Evolutionary conservation across 1,140 invertebrate species (phyloP), one percentile per base, ranked within the genome.

Genomic region (Carcinoscorpius rotundicauda): DNA sequence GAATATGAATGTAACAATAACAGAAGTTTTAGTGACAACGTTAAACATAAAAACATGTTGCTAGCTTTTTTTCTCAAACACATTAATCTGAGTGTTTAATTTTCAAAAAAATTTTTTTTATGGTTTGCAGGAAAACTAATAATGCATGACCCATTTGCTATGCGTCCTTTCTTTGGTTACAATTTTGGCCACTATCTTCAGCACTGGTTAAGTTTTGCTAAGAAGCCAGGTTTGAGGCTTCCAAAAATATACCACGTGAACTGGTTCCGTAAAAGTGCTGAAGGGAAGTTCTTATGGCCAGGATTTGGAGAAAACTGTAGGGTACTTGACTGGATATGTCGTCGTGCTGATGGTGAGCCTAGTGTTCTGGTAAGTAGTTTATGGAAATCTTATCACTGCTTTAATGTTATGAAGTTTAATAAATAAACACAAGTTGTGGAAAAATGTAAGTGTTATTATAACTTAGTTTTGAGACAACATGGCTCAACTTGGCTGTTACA

Each of bases 111-210:
- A 1, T 29, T 29, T 29, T 29, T 29, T 29, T 29, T 29, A 29
- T 29, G 29, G 29, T 29, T 29, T 29, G 29, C 29, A 87, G 89
- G 85, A 10, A 96, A 96, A 79, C 79, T 86, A 4, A 88, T 99
- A 4, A 98, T 99, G 95, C 89, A 98, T 75, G 97, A 99, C 82
- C 97, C 97, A 51, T 97, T 99, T 79, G 96, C 97, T 0, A 98
- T 98, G 95, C 81, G 96, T 60, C 96, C 97, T 52, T 99, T 99
- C 84, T 98, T 99, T 75, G 97, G 96, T 3, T 99, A 99, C 82
- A 99, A 99, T 78, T 98, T 98, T 75, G 95, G 96, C 8, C 80
- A 97, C 69, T 99, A 99, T 76, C 81, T 99, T 4, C 76, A 85
- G 9, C 97, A 99, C 74, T 99, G 97, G 97, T 78, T 98, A 56